These are phyloP conservation scores for Dinomys branickii DNA, from an alignment of 2,113 vertebrate species.

Conservation along the genomic window DNA sequence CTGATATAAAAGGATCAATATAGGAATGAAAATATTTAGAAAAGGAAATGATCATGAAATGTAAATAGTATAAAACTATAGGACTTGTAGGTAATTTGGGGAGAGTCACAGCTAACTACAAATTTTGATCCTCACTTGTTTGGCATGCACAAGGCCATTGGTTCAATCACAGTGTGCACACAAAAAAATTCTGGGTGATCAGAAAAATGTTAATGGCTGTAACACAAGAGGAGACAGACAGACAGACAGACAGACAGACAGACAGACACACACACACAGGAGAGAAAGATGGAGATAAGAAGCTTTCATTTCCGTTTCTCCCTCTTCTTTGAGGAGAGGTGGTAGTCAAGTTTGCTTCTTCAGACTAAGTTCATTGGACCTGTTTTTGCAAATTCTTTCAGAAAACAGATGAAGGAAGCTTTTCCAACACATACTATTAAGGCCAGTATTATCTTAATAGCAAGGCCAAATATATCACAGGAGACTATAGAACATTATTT, in stretches of 20 bases:
- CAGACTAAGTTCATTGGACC: neutral
- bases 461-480: neutral
- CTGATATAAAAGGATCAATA: neutral
- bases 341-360: neutral
- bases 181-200: neutral
- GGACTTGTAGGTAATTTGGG: neutral
- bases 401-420: neutral
- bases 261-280: no score
- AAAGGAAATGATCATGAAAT: neutral
- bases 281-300: neutral
- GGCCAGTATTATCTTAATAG: neutral
- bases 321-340: neutral
- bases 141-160: neutral
- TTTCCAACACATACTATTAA: neutral
- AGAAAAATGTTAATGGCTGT: neutral
- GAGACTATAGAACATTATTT: neutral
- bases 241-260: no score
- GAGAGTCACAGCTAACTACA: neutral
- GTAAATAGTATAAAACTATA: neutral
- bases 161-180: neutral
- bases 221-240: neutral
- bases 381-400: neutral
- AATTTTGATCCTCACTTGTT: neutral
- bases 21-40: neutral
- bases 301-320: neutral